These are phyloP conservation scores for Euleptes europaea DNA, from an alignment of 2,113 vertebrate genomes.

Conservation along the genomic window DNA sequence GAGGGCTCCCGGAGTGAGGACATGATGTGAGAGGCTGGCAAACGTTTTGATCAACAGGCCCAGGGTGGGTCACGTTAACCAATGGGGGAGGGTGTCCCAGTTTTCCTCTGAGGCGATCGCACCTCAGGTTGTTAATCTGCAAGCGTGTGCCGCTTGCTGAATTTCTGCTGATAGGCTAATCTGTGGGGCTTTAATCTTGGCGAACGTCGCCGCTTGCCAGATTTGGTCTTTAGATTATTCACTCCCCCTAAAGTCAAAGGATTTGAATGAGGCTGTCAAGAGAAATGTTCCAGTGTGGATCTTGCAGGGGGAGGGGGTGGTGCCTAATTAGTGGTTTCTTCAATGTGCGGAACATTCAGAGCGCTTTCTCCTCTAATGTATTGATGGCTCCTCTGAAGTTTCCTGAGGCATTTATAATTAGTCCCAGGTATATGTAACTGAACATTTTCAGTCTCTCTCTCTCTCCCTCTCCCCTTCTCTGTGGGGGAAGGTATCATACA, in stretches of 20 bases:
- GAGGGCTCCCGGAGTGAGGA: neutral
- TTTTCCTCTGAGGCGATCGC: neutral
- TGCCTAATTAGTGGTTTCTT: slow-evolving; percentile 12
- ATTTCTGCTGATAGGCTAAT: neutral
- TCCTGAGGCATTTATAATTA: slow-evolving; percentile 1
- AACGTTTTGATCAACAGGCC: neutral
- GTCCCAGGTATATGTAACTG: slow-evolving; percentile 1
- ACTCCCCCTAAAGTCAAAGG: neutral
- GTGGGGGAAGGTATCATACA: neutral
- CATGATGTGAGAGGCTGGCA: neutral
- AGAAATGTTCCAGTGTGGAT: neutral
- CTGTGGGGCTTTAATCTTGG: neutral
- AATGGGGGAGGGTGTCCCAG: neutral
- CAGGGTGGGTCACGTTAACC: neutral
- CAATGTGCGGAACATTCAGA: neutral
- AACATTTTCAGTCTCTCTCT: neutral
- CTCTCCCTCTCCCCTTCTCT: neutral
- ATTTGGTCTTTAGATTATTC: neutral
- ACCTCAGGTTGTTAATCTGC: neutral
- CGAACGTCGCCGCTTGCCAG: neutral
- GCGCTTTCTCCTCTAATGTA: neutral
- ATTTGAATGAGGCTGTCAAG: neutral
- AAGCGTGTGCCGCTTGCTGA: neutral
- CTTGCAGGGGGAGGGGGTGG: neutral
- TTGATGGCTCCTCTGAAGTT: slow-evolving; percentile 3